Base-by-base conservation (phyloP, 2,888 invertebrate species). In the Seira ritae region DNA sequence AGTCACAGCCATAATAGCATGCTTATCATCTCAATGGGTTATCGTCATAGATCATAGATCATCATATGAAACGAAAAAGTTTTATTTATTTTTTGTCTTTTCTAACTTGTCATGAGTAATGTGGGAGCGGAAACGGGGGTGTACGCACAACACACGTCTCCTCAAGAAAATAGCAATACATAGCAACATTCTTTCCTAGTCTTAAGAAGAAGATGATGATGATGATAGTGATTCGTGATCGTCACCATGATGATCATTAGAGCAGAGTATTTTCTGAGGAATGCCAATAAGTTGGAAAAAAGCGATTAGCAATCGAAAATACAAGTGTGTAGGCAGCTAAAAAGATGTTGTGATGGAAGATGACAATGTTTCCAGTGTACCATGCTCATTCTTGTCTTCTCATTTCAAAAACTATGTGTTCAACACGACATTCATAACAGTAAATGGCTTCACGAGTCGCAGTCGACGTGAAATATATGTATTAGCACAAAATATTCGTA, bases 321-420 rank as follows among this genome's bases (percentile, higher is more conserved):
- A n/a, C 31, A 31, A 31, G 15, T 50, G 50, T 50, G 50, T 50
- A 50, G 50, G 50, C 50, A 50, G 12, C 17, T 50, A n/a, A 50
- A 42, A 50, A 50, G 17, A n/a, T 75, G 37, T 67, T 67, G 73
- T 74, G 73, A 65, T 62, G 73, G 73, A 74, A 74, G 75, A 23
- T 75, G 31, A 84, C 80, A 84, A 84, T 84, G 76, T 84, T 84
- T 84, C 84, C 80, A 84, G 80, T 77, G 68, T 84, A 75, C 50
- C 80, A 73, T 68, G 31, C 31, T 31, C 3, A 31, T 31, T 31
- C 31, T 31, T 31, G 31, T 31, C 31, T 31, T 31, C 2, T 2
- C 3, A 31, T 31, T n/a, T 31, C 31, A 31, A 31, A 31, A 31
- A n/a, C n/a, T 31, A 31, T 31, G 31, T 31, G 31, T 31, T 31